Evolutionary conservation across 2,888 invertebrate genomes (phyloP).

Genomic region (Orthosia cruda): DNA sequence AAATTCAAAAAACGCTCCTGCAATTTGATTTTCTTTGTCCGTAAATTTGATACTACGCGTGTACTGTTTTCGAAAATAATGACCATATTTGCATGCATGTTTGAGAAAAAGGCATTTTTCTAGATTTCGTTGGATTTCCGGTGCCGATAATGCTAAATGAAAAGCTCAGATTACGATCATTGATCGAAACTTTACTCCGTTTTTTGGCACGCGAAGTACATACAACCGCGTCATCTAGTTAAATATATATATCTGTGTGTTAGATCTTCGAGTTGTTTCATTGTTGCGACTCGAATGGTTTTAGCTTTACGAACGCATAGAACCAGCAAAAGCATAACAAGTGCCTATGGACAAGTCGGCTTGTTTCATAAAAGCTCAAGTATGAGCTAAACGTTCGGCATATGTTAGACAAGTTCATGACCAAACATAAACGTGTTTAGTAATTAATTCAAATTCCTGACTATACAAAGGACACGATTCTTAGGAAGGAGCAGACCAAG

Average conservation of each 20-base stretch:
- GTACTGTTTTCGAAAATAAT: too few relatives aligned
- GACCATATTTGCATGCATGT: too few relatives aligned
- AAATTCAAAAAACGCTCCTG: too few relatives aligned
- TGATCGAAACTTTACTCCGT: too few relatives aligned
- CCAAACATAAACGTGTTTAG: conserved; percentile 57
- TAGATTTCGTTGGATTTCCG: too few relatives aligned
- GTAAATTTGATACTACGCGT: too few relatives aligned
- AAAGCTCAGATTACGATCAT: too few relatives aligned
- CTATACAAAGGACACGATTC: conserved; percentile 44
- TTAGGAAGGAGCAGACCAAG: conserved; percentile 39
- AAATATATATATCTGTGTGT: neutral
- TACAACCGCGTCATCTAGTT: too few relatives aligned
- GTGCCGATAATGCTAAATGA: too few relatives aligned
- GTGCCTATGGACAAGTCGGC: neutral
- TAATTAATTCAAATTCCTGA: conserved; percentile 58
- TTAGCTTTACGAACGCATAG: neutral
- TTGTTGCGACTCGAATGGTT: neutral
- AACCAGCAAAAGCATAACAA: neutral
- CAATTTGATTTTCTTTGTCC: too few relatives aligned
- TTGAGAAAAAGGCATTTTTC: too few relatives aligned
- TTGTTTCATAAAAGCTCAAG: conserved; percentile 27
- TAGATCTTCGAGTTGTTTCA: conserved; percentile 8
- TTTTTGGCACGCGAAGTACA: too few relatives aligned
- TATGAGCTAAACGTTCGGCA: conserved; percentile 29
- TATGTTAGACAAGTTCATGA: conserved; percentile 46